phyloP scores from a whole-genome alignment of 2,113 vertebrate genomes.

The Psophia crepitans region DNA sequence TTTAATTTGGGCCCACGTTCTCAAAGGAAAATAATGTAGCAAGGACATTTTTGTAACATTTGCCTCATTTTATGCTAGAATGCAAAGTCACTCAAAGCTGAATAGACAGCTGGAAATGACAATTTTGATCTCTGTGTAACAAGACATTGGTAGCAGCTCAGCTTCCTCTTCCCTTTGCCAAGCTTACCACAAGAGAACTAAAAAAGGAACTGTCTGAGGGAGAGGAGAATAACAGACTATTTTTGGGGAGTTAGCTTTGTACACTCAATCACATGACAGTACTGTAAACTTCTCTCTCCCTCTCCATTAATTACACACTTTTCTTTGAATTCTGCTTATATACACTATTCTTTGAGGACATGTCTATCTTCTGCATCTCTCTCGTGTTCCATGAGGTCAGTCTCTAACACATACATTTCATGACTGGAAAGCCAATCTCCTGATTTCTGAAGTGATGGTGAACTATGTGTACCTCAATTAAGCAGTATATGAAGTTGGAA shows the following conservation, averaged over 20 bases:
- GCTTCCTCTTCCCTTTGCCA: slow-evolving; percentile 34
- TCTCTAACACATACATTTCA: neutral
- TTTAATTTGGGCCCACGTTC: neutral
- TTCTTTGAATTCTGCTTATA: neutral
- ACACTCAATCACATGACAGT: neutral
- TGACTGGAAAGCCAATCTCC: neutral
- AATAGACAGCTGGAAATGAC: slow-evolving; percentile 30
- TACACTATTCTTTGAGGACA: neutral
- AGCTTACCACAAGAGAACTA: slow-evolving; percentile 22
- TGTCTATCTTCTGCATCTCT: neutral
- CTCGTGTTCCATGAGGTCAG: neutral
- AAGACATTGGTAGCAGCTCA: neutral
- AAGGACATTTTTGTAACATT: neutral
- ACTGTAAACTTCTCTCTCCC: neutral
- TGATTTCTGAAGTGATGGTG: neutral
- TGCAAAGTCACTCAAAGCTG: slow-evolving; percentile 6
- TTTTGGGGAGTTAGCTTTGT: neutral
- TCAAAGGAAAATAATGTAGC: neutral
- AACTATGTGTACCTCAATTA: neutral
- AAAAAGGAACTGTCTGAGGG: slow-evolving; percentile 21
- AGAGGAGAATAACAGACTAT: slow-evolving; percentile 15
- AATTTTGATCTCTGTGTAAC: neutral
- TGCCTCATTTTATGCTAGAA: neutral
- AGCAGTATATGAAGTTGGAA: neutral
- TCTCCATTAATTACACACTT: neutral